These are phyloP conservation scores for Melanotaenia maccullochi DNA, from an alignment of 2,797 vertebrate genomes.

Conservation along the genomic window DNA sequence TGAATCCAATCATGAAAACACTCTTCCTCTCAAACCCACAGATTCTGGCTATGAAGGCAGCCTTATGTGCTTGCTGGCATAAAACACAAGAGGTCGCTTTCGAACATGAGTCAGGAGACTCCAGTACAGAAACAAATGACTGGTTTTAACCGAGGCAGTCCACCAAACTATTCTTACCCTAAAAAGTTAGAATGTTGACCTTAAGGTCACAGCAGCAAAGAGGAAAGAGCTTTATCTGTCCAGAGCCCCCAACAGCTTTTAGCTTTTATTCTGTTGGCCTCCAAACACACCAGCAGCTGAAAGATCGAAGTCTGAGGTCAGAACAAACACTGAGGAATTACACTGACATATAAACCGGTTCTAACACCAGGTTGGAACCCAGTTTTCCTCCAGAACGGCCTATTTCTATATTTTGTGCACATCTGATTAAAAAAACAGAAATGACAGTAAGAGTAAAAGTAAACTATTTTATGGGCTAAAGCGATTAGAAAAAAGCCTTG, in stretches of 20 bases:
- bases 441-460: too few relatives aligned
- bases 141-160: slow-evolving; percentile 30
- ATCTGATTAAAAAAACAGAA: background rate
- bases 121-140: slow-evolving; percentile 51
- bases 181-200: slow-evolving; percentile 8
- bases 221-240: background rate
- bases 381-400: too few relatives aligned
- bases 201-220: background rate
- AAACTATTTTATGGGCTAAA: too few relatives aligned
- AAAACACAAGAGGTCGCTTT: slow-evolving; percentile 50
- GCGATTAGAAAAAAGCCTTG: background rate
- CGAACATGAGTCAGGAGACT: slow-evolving; percentile 44
- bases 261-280: too few relatives aligned
- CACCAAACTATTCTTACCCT: slow-evolving; percentile 20
- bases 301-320: too few relatives aligned
- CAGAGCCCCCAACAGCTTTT: too few relatives aligned
- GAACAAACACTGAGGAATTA: too few relatives aligned
- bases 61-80: slow-evolving; percentile 55
- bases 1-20: slow-evolving; percentile 8
- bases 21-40: slow-evolving; percentile 34
- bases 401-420: too few relatives aligned
- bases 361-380: too few relatives aligned
- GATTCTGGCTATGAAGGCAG: slow-evolving; percentile 54
- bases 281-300: too few relatives aligned
- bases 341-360: too few relatives aligned